These are phyloP conservation scores for Dipus sagitta DNA, from an alignment of 2,797 vertebrate species.

Conservation along the genomic window DNA sequence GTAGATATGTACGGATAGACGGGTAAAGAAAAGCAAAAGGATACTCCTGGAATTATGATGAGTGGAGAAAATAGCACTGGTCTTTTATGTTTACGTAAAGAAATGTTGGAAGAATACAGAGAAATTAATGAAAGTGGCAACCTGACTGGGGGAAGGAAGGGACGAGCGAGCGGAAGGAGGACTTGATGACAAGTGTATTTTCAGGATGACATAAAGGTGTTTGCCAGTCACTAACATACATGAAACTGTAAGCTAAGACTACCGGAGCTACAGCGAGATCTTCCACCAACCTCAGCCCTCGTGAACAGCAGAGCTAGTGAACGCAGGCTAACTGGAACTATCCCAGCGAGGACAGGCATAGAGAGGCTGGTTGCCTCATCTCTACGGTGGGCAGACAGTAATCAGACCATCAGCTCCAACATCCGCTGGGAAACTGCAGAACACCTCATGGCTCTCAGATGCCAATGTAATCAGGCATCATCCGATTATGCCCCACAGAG, in stretches of 20 bases:
- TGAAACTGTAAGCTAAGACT: neutral
- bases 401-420: neutral
- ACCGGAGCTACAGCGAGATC: neutral
- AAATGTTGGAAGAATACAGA: constrained; percentile 29
- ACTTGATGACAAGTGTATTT: neutral
- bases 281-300: neutral
- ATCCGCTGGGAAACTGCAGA: neutral
- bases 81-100: neutral
- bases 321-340: neutral
- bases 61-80: neutral
- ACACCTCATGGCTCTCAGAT: neutral
- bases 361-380: neutral
- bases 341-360: neutral
- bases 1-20: neutral
- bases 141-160: too few species aligned
- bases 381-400: neutral
- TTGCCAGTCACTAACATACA: neutral
- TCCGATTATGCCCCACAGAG: constrained; percentile 14
- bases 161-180: fast-evolving
- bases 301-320: neutral
- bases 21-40: neutral
- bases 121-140: neutral
- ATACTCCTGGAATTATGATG: constrained; percentile 1
- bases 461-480: neutral
- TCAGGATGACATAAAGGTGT: neutral